Evolutionary conservation across 2,888 invertebrate species (phyloP), one percentile per base, ranked within the genome.

Genomic region (Terebella lapidaria): DNA sequence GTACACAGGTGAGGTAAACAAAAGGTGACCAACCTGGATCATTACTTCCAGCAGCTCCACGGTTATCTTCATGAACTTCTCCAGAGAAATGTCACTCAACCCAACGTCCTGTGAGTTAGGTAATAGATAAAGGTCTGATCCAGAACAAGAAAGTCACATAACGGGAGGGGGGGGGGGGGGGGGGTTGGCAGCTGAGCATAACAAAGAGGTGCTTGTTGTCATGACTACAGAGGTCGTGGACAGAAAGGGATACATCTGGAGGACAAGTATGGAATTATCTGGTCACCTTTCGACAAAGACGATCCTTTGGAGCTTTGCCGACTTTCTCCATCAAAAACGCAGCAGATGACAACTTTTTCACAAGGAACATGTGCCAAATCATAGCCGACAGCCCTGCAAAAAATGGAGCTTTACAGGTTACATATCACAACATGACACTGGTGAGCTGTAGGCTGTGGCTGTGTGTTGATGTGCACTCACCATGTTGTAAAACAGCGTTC

Each of bases 301-400:
- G 85, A 71, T 93, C 92, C 79, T 91, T 92, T 0, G 93, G 92
- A 56, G 91, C 81, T 78, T 90, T 90, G 0, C 93, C 81, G 57
- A 81, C 81, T 71, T 82, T 82, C 89, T 92, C 82, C 89, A 90
- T 66, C 88, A 93, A 83, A 69, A 89, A 87, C 63, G 88, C 88
- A 25, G 87, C 84, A 1, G 87, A 84, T 81, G 92, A 90, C 72
- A 92, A 86, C 22, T 87, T 84, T 71, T 89, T 88, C 74, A 88
- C 88, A n/a, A 94, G 82, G 73, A 93, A 91, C 57, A 91, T 89
- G 56, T 89, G 89, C 94, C 94, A 95, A 68, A 94, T 84, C 75
- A 95, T 86, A 65, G 88, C 88, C 72, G 88, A 90, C 56, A 94
- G 83, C 5, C 94, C 94, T 82, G 68, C 15, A 62, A 53, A 20